Evolutionary conservation across 2,797 vertebrate species (phyloP), one percentile per base, ranked within the genome.

Genomic region (Myiotriccus ornatus): DNA sequence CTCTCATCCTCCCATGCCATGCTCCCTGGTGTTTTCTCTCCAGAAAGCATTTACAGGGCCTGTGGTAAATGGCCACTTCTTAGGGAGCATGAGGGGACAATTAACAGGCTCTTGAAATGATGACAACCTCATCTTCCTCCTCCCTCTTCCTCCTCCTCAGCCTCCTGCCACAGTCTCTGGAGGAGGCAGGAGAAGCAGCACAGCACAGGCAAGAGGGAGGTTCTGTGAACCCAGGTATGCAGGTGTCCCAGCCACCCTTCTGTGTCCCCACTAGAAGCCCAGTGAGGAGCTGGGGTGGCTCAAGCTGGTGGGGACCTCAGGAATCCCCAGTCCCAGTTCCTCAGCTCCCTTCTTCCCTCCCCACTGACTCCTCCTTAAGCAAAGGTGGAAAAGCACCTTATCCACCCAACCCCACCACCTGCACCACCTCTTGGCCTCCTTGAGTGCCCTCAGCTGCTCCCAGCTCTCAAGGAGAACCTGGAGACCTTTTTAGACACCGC

Each of bases 51-150:
- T 76, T 88, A 39, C 69, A 68, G 87, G 79, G 44, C 87, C 69
- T 77, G 55, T 16, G 14, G 57, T 91, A 94, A 92, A 93, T 78
- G 69, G 80, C 59, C 62, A 57, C 93, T 85, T 89, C 68, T 80
- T 43, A 56, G 46, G 39, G 35, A 81, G 24, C 52, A 74, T 4
- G 24, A 80, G 34, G 46, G 46, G 24, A 35, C 49, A 15, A 94
- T 85, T 52, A 86, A 47, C 30, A 71, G 85, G 35, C 35, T 89
- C 89, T 82, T 74, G 57, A 86, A 84, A 57, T 32, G 44, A 70
- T 56, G 52, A 46, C 1, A 6, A 83, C 65, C 57, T 93, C 3
- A 1, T 53, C 49, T 70, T 44, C 64, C 80, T 87, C 69, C 27
- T 86, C 69, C 43, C 10, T 52, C 41, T 25, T 84, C 57, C 87